Conservation (phyloP, 2,888 invertebrate genomes). For the Tachina lurida region DNA sequence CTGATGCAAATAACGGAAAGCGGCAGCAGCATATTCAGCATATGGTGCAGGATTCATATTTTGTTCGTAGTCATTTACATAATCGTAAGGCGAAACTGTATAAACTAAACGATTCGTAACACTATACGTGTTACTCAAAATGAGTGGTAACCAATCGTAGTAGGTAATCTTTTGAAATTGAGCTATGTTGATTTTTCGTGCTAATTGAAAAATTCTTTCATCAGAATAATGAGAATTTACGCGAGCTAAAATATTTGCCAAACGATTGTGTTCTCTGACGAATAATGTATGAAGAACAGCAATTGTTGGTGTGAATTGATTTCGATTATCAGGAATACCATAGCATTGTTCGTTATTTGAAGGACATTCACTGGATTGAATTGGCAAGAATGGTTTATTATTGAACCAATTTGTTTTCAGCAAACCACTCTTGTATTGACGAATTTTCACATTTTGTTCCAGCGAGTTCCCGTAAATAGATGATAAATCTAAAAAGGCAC, state of each 20-base stretch:
- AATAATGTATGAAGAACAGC: constrained; percentile 82
- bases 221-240: constrained; percentile 84
- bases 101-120: constrained; percentile 76
- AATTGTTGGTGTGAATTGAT: constrained; percentile 81
- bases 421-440: constrained; percentile 87
- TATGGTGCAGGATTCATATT: constrained; percentile 84
- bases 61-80: constrained; percentile 84
- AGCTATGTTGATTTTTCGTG: constrained; percentile 83
- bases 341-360: constrained; percentile 88
- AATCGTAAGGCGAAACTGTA: constrained; percentile 75
- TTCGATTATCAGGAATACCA: constrained; percentile 84
- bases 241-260: constrained; percentile 80
- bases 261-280: constrained; percentile 83
- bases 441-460: constrained; percentile 85
- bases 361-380: constrained; percentile 84
- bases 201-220: constrained; percentile 83
- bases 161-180: constrained; percentile 84
- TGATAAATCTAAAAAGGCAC: constrained; percentile 87
- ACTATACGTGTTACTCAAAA: constrained; percentile 78
- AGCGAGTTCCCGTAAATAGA: constrained; percentile 89
- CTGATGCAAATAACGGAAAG: constrained; percentile 86
- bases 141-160: constrained; percentile 83
- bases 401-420: constrained; percentile 84
- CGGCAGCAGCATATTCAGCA: constrained; percentile 85
- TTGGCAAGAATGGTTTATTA: constrained; percentile 88